Evolutionary conservation across 37 sponge, comb jelly and placozoan genomes (phyloP), one percentile per base, ranked within the genome.

Genomic region (Aplysina aerophoba): DNA sequence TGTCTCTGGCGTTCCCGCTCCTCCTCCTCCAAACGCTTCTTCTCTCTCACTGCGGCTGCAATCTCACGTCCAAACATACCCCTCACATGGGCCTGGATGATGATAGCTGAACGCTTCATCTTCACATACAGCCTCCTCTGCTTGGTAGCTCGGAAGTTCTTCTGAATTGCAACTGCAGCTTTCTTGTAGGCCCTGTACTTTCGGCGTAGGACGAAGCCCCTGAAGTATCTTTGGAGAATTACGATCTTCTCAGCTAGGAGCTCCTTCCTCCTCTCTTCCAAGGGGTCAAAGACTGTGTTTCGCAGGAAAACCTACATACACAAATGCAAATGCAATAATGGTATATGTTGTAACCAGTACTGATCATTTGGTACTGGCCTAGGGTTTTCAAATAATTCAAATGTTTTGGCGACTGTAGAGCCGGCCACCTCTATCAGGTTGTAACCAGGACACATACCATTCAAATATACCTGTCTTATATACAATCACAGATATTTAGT

Each of bases 271-370:
- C 62, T 90, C 71, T 88, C 86, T 79, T 97, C 98, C 36, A 97
- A 88, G 27, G 98, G 95, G 54, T 95, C 98, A 89, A 97, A 97
- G 20, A 95, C 96, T 22, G 90, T 93, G 80, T 95, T 84, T 31
- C 94, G 58, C 34, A 97, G 93, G 83, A 97, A 97, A 35, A 97
- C 92, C 81, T 88, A 59, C 16, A 78, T 15, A 35, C 24, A 6
- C 15, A 33, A 15, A 85, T 44, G 50, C 8, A 44, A 44, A 44
- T 11, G 50, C 8, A 44, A 3, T 44, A 44, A 44, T 44, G 50
- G 50, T 44, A 44, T 44, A 11, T 44, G 50, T 44, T 44, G n/a
- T n/a, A n/a, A n/a, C n/a, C n/a, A n/a, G n/a, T n/a, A n/a, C n/a
- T n/a, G n/a, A n/a, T n/a, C n/a, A n/a, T n/a, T n/a, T n/a, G n/a